Base-by-base conservation (phyloP, 1,140 invertebrate genomes). In the Drosophila pachea region DNA sequence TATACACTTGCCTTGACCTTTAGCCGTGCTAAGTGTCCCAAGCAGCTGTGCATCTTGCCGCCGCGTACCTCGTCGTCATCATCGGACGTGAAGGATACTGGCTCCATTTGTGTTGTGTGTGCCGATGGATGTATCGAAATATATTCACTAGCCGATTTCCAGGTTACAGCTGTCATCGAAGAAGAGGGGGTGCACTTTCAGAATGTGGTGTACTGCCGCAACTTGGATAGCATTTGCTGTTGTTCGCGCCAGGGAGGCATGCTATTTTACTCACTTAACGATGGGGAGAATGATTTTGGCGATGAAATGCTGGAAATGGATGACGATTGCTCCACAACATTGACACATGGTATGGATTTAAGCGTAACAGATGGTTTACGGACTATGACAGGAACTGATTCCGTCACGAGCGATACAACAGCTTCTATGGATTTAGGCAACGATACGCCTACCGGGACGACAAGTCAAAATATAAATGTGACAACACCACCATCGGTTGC, bases 171-270 rank as follows among this genome's bases (percentile, higher is more conserved):
- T 4, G 91, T 93, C 56, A 93, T 94, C 8, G 91, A 91, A 74
- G 90, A 94, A 35, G 92, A 94, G 0, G 91, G 91, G n/a, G 91
- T 92, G 35, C 93, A 92, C 75, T 95, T 95, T 77, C 92, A 94
- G 9, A 94, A 94, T 1, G 93, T 93, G 12, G 92, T 92, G 4
- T 96, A 95, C 88, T 96, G 95, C 81, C 94, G 93, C 14, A 94
- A 94, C 90, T 92, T 97, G 48, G 96, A 97, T 78, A 91, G 95
- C 55, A 90, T 98, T 14, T 97, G 96, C 89, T 94, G 93, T 5
- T 95, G 94, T 59, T 96, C 95, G 1, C 93, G 91, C 56, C 91
- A 93, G 60, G 96, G 96, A 2, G 93, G 93, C 52, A 91, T 97
- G 47, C 94, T 96, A 75, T 96, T 97, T 87, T 97, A 95, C 86